Conservation (phyloP, 2,797 vertebrate species). For the Jordanella pulchra region DNA sequence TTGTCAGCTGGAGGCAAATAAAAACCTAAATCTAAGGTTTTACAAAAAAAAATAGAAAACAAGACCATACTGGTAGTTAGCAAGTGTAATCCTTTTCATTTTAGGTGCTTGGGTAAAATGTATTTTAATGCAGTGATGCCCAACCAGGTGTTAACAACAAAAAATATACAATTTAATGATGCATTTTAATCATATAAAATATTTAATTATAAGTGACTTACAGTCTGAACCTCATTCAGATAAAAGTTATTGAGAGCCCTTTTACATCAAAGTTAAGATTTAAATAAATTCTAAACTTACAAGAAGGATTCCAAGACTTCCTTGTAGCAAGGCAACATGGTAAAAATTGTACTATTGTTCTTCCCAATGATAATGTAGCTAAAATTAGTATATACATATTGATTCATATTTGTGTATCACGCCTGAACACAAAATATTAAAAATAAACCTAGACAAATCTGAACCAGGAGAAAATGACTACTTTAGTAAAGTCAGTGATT, state of each 20-base stretch:
- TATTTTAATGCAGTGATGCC: constrained; percentile 20
- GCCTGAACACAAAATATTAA: not conserved
- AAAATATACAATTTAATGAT: constrained; percentile 37
- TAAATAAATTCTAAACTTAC: not conserved
- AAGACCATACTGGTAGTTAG: constrained; percentile 55
- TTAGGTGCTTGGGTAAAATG: constrained; percentile 17
- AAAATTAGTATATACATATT: not conserved
- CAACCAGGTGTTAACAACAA: constrained; percentile 26
- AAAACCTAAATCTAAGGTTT: constrained; percentile 55
- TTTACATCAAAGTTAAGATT: constrained; percentile 27
- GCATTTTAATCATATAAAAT: constrained; percentile 47
- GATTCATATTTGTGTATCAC: not conserved
- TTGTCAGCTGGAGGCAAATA: constrained; percentile 68
- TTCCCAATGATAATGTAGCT: not conserved
- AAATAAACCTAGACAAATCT: not conserved
- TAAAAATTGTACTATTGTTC: not conserved
- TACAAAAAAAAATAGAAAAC: constrained; percentile 53
- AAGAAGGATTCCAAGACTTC: no score
- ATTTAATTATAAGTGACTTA: constrained; percentile 37
- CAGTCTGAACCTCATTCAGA: constrained; percentile 38
- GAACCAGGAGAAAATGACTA: not conserved
- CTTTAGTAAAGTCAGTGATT: not conserved
- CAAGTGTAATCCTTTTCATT: constrained; percentile 45
- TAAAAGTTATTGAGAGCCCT: constrained; percentile 19
- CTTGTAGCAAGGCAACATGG: not conserved